Evolutionary conservation across 2,797 vertebrate species (phyloP), one percentile per base, ranked within the genome.

Genomic region (Strix occidentalis): DNA sequence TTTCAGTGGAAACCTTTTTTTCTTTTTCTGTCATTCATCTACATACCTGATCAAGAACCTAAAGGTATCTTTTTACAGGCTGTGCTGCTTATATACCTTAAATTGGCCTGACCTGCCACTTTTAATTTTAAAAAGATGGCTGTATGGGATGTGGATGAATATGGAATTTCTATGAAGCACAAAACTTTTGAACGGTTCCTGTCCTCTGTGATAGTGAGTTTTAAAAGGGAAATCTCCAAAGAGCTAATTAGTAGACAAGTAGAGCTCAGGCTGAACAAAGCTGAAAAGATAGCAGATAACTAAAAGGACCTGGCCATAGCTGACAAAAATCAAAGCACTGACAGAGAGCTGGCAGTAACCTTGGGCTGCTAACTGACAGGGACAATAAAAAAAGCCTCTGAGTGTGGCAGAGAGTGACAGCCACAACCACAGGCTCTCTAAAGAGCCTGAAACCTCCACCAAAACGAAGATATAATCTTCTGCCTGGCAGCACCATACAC

Each of bases 201-300:
- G 98, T 98, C 98, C 98, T 98, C 98, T 97, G 98, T 98, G 98
- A 98, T 98, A 98, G 98, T 96, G 98, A 98, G 98, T 98, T 99
- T 99, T 99, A 98, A 98, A 99, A 99, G 98, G 98, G 98, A 99
- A 99, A 98, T 99, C 99, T 99, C 99, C 98, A 98, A 99, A 99
- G 99, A 99, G 99, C 99, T 99, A 99, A 99, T 99, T 99, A 99
- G 99, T 97, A 98, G 98, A 98, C 98, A 98, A 99, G 98, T 98
- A 96, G 98, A 99, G 98, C 99, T 99, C 99, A 99, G 98, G 97
- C 99, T 99, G 98, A 99, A 99, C 98, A 98, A 99, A 99, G 98
- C 98, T 98, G 98, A 98, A 98, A 98, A 98, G 98, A 98, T 97
- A 98, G 98, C 98, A 98, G 97, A 98, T 97, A 98, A 98, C 98